Base-by-base conservation (phyloP, 2,113 vertebrate species). In the Pyrgilauda ruficollis region DNA sequence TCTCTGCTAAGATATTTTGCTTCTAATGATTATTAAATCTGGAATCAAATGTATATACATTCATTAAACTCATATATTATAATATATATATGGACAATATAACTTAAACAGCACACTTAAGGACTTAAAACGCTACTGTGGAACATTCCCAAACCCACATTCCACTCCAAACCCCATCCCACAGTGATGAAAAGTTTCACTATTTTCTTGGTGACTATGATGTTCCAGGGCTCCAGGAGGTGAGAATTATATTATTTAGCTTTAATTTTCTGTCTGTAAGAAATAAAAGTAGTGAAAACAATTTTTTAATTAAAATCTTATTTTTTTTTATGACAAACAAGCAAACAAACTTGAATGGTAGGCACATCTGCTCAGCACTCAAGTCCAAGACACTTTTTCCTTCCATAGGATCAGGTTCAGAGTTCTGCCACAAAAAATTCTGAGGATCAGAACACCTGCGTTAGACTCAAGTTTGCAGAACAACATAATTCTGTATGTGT, bases 321-420 rank as follows among this genome's bases (percentile, higher is more conserved):
- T 30, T 15, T 11, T 33, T 59, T 61, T 13, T 28, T 52, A 15
- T 26, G 3, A 30, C 24, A 52, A 46, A 10, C 13, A 49, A 49
- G 8, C 17, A 55, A 61, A 9, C 1, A 43, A 63, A 8, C 7
- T 52, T 4, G 1, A 43, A 44, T 6, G 2, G 7, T 10, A 26
- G 24, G 4, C 4, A 49, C 16, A 33, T 26, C 23, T 61, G 23
- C 10, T 56, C 22, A 27, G 7, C 13, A 47, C 2, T 58, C 19
- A n/a, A n/a, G 15, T 66, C 28, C 14, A 31, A 47, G 6, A 33
- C 8, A 64, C 1, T 21, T 87, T 35, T 43, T 55, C 10, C 3
- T 82, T 85, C 14, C 9, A 5, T 39, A 52, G 46, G 8, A 67
- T 15, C 10, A 67, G 27, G 10, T n/a, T 39, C 22, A 24, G 30